phyloP scores from a whole-genome alignment of 2,113 vertebrate species.

The Crotalus helleri region DNA sequence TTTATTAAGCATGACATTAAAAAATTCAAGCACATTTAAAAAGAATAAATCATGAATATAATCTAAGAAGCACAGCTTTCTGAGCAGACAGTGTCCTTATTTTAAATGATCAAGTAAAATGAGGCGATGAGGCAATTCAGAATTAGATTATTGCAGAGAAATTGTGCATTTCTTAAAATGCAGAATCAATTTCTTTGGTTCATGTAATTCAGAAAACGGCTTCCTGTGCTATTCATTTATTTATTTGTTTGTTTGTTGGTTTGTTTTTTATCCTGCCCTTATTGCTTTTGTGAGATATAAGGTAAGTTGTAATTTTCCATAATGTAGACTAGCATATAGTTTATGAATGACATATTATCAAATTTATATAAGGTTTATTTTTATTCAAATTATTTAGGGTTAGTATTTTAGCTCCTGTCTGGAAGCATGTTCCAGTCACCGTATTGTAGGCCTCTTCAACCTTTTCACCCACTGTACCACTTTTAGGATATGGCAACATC shows the following conservation, averaged over 20 bases:
- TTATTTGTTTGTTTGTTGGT: background rate
- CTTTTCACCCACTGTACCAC: too few species aligned
- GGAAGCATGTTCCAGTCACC: too few species aligned
- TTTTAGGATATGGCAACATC: too few species aligned
- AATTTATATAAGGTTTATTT: too few species aligned
- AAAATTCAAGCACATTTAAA: background rate
- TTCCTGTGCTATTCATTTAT: background rate
- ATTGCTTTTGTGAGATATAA: background rate
- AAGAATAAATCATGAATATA: background rate
- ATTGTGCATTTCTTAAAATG: background rate
- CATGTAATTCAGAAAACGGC: background rate
- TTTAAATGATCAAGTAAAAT: background rate
- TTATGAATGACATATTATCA: too few species aligned
- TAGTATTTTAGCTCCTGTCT: too few species aligned
- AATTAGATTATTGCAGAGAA: background rate
- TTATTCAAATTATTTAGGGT: too few species aligned
- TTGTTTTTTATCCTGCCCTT: background rate
- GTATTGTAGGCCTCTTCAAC: too few species aligned
- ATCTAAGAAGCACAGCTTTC: background rate
- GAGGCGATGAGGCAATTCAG: background rate
- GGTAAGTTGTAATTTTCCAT: too few species aligned
- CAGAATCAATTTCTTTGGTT: background rate
- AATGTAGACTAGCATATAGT: too few species aligned
- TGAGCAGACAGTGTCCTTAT: background rate
- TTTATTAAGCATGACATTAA: background rate